Percentiles rank a stretch among this genome's conserved stretches.
Conservation (phyloP, 2,888 invertebrate species). For the Dorcus parallelipipedus region DNA sequence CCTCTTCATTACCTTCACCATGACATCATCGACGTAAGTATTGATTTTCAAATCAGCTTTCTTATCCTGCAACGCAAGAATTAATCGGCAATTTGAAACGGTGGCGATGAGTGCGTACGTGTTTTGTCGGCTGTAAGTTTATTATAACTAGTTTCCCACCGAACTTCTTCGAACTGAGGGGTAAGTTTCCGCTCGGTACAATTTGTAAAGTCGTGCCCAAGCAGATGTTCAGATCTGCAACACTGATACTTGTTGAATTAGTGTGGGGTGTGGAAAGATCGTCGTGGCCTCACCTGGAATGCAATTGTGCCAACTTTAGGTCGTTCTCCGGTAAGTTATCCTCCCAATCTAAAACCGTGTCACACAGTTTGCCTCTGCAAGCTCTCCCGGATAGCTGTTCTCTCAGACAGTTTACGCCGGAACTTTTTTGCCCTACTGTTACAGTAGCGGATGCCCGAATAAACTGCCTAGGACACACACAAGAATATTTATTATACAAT, state of each 20-base stretch:
- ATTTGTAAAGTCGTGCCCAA: constrained; percentile 98
- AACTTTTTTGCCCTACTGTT: constrained; percentile 77
- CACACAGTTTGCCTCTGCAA: constrained; percentile 85
- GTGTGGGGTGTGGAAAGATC: not conserved
- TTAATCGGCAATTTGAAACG: not conserved
- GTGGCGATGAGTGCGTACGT: constrained; percentile 59
- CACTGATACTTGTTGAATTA: constrained; percentile 55
- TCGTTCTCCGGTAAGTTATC: constrained; percentile 86
- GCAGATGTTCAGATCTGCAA: constrained; percentile 90
- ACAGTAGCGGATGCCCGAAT: constrained; percentile 71
- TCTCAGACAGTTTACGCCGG: constrained; percentile 64
- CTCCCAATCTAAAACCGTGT: constrained; percentile 97
- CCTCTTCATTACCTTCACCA: constrained; percentile 70
- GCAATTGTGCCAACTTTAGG: constrained; percentile 76
- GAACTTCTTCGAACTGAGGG: constrained; percentile 78
- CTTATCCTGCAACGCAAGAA: constrained; percentile 63
- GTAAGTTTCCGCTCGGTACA: constrained; percentile 92
- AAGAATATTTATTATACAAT: not conserved
- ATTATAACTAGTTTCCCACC: constrained; percentile 89
- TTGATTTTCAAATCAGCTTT: constrained; percentile 87
- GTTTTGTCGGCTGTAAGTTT: constrained; percentile 97
- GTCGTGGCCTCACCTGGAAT: constrained; percentile 65
- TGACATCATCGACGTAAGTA: constrained; percentile 82
- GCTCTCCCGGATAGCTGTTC: constrained; percentile 59
- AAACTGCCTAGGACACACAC: constrained; percentile 63